Base-by-base conservation (phyloP, 1,140 invertebrate species). In the Phymastichus coffea region DNA sequence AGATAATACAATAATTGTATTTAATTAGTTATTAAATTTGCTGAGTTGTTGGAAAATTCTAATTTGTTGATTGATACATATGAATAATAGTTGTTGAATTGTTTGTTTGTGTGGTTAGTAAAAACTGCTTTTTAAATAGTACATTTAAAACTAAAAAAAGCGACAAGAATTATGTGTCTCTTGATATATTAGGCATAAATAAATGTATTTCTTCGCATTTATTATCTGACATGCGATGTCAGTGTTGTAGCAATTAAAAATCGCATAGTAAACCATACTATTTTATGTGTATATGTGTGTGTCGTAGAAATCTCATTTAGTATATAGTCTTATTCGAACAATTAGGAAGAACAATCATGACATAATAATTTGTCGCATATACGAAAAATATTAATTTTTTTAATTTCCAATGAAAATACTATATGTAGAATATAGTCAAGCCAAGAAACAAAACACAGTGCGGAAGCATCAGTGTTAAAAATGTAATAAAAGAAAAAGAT, bases 131-230 rank as follows among this genome's bases (percentile, higher is more conserved):
- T 46, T 58, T 51, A 58, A 58, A 43, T 58, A 51, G 15, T 43
- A 22, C 28, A 10, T 51, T 58, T 9, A 43, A 33, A 54, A 46
- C 4, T 60, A n/a, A 47, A 37, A 20, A 48, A 40, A 47, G 41
- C 20, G 35, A 38, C 40, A 19, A 54, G 12, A 19, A n/a, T 17
- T 53, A 49, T 61, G 58, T 55, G 44, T n/a, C n/a, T n/a, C n/a
- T n/a, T n/a, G n/a, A n/a, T n/a, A n/a, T n/a, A n/a, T n/a, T n/a
- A n/a, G n/a, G n/a, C n/a, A n/a, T n/a, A n/a, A n/a, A n/a, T n/a
- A n/a, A n/a, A 46, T 57, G 30, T 62, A 52, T 62, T 61, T 57
- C 22, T 46, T 40, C 15, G 53, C 54, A 62, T 57, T 57, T 62
- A 62, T 52, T 28, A 25, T 15, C 17, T 49, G 26, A 51, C n/a